Evolutionary conservation across 2,113 vertebrate species (phyloP), one percentile per base, ranked within the genome.

Genomic region (Chrysemys picta): DNA sequence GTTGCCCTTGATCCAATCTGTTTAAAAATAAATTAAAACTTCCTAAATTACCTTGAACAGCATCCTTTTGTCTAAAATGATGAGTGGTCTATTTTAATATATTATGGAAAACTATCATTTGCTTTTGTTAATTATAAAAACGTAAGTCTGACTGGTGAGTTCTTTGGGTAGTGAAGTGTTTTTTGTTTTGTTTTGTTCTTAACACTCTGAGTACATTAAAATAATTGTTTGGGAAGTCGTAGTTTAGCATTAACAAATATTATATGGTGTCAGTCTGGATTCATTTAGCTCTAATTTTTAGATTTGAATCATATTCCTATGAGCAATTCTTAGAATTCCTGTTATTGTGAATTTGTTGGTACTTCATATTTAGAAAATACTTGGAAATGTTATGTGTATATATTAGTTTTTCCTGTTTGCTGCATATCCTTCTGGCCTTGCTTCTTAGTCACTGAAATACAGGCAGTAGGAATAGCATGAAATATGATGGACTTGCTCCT

Each of bases 361-460:
- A 88, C 65, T 57, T 8, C 84, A 22, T 90, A 52, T 95, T 97
- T 90, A 97, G 95, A 88, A 96, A 96, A 91, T 80, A 91, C 0
- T 69, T 87, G 87, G 91, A 57, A 89, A 31, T 42, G 52, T 94
- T 93, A 47, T 76, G 42, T 76, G 75, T 53, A 93, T 59, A 80
- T 0, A 3, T 7, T 35, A 5, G 22, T 82, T 88, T 89, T 27
- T 12, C 52, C 50, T 16, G 4, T 87, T 91, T 79, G 8, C 17
- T 45, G 52, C 10, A 2, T 88, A 89, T 92, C 90, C 56, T 75
- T 57, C 83, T 75, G 65, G 22, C 6, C 38, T 76, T 76, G 38
- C 65, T 72, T 38, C 31, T 72, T 72, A 72, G 35, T 69, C 35
- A 8, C 65, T 69, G 65, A 69, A 38, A n/a, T n/a, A 69, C 16